Evolutionary conservation across 1,140 invertebrate species (phyloP), one percentile per base, ranked within the genome.

Genomic region (Octopus sinensis): DNA sequence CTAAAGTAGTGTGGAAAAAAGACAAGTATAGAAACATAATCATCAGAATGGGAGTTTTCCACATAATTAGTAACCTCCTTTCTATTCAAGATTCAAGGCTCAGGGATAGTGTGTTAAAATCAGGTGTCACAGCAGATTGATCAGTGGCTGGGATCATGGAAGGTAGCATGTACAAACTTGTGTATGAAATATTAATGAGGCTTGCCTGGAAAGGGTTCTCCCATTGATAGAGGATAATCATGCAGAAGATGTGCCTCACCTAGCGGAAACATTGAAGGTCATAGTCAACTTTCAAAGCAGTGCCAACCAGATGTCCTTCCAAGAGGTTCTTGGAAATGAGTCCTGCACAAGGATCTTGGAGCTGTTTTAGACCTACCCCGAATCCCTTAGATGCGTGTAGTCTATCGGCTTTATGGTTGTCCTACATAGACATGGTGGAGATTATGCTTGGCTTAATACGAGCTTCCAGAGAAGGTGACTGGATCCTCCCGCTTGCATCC

Each of bases 381-480:
- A 23, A n/a, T 12, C 75, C 23, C 23, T 10, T 9, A 76, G 23
- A 76, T 23, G 23, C n/a, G 9, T 23, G 51, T 51, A 23, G 75
- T 9, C 75, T 23, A n/a, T 23, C 23, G 51, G 75, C n/a, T 12
- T 76, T 23, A n/a, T 76, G 75, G 23, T 10, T 76, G 75, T 76
- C 75, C 51, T 76, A 76, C 23, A 9, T 76, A 23, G 75, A 76
- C 23, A 7, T 62, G 7, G 56, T 62, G 56, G 56, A 62, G 17
- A 76, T 76, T 51, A 9, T 76, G 75, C 75, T 76, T 9, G 75
- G 7, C 23, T 23, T 30, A 7, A 76, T 76, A 10, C 75, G 9
- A 12, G 75, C 75, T 23, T 30, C 75, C 51, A 76, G 75, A 23
- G n/a, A 76, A 51, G 75, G 75, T 23, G 23, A 76, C 75, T 76